phyloP scores from a whole-genome alignment of 2,888 invertebrate species.

The Caenorhabditis virilis region DNA sequence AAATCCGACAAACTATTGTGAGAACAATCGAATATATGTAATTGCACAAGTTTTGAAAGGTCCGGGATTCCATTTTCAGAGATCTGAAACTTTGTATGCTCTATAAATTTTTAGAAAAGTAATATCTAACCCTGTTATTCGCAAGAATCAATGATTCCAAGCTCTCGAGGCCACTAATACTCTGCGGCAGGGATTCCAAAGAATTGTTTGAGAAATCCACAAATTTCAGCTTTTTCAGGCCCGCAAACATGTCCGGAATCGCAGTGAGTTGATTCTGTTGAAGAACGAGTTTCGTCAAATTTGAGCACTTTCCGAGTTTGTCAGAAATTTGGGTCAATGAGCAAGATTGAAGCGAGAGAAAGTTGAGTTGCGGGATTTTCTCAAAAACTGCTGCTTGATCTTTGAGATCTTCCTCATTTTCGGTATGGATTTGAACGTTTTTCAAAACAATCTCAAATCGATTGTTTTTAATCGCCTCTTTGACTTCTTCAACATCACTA shows the following conservation, averaged over 20 bases:
- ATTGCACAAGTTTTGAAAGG: constrained; percentile 34
- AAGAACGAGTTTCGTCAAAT: constrained; percentile 27
- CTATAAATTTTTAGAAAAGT: background rate
- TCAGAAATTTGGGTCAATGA: constrained; percentile 15
- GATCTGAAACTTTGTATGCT: constrained; percentile 1
- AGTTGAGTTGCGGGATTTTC: constrained; percentile 34
- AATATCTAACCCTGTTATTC: constrained; percentile 31
- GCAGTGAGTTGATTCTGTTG: constrained; percentile 27
- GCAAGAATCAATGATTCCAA: constrained; percentile 48
- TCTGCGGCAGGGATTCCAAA: constrained; percentile 35
- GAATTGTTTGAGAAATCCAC: constrained; percentile 48
- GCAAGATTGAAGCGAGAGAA: constrained; percentile 33
- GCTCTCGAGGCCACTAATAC: constrained; percentile 31
- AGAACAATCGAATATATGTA: constrained; percentile 48
- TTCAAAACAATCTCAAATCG: constrained; percentile 42
- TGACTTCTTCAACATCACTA: constrained; percentile 22
- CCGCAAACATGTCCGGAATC: constrained; percentile 37
- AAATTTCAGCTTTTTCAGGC: constrained; percentile 29
- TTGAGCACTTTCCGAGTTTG: constrained; percentile 12
- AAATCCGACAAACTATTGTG: constrained; percentile 36
- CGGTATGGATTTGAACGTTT: constrained; percentile 8
- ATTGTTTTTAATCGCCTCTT: constrained; percentile 27
- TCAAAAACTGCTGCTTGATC: constrained; percentile 21
- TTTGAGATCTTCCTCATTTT: background rate
- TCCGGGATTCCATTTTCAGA: constrained; percentile 22